Base-by-base conservation (phyloP, 2,888 invertebrate species). In the Tillus elongatus region DNA sequence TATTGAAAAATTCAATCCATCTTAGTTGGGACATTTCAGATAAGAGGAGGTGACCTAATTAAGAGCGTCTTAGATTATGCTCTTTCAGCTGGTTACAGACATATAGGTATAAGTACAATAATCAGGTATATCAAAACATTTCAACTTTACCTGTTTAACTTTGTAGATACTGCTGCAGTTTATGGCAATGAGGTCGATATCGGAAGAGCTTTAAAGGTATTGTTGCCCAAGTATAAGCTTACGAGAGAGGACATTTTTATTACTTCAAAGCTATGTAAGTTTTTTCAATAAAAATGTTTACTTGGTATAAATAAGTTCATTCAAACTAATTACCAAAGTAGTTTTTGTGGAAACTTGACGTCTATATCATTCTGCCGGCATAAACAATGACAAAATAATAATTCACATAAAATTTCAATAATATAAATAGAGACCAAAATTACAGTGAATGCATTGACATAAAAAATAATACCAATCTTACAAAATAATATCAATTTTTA, bases 181-280 rank as follows among this genome's bases (percentile, higher is more conserved):
- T 88, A 87, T 60, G 67, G 70, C 19, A 89, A 89, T 61, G 88
- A 89, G 61, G 58, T 61, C 32, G 72, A 77, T 37, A 73, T 89
- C 43, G 80, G 79, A n/a, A 59, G 66, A 13, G 78, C 82, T 4
- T 64, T 89, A 12, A 70, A 73, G 51, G 62, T 62, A 36, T 62
- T 81, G 11, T 61, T 87, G 26, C 81, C 82, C 0, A 80, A 79
- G 54, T 71, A 80, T 58, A 72, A 72, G 19, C 63, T 87, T 6
- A 68, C 66, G 11, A 68, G 88, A 39, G 69, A 77, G 44, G 84
- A 88, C 54, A 72, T 89, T 36, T 87, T 84, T 56, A 72, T 89
- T 12, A 87, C 86, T 2, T 79, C 83, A 15, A 89, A 88, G 69
- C 63, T 88, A 42, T 71, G 85, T 83, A 71, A 66, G 63, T 59